Evolutionary conservation across 2,888 invertebrate species (phyloP), one percentile per base, ranked within the genome.

Genomic region (Thymelicus lineola): DNA sequence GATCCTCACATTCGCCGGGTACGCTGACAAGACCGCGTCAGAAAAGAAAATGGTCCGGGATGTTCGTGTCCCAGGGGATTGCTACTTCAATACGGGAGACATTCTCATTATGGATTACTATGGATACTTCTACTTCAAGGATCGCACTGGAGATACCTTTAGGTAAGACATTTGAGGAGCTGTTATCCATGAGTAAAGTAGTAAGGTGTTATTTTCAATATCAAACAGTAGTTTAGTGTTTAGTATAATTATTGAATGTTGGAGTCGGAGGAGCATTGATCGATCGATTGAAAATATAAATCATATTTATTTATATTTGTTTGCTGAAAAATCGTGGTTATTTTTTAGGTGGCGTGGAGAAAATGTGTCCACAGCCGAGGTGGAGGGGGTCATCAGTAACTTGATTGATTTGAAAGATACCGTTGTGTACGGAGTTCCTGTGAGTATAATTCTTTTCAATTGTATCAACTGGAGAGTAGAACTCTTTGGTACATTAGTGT

Each of bases 311-410:
- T n/a, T n/a, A n/a, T n/a, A n/a, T n/a, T n/a, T n/a, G n/a, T n/a
- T n/a, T n/a, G n/a, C n/a, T n/a, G n/a, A n/a, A n/a, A 28, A 28
- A 28, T 28, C 28, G 28, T 28, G 28, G 28, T 63, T 63, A 38
- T 58, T 14, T 63, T 65, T 36, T 9, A 95, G 97, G 74, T 98
- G 98, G 98, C 96, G 97, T 73, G 99, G 99, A 53, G 99, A 99
- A 89, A 99, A 99, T 83, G 99, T 99, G 0, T 97, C 99, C 0
- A 99, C 99, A 0, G 96, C 97, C 4, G 99, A 99, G 94, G 97
- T 99, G 4, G 99, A 99, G 89, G 97, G 97, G 0, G 96, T 98
- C 0, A 96, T 99, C 67, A 98, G 97, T 78, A 96, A 96, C 72
- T 93, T 97, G 38, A 91, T 97, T 28, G 96, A 96, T 9, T 90